These are phyloP conservation scores for Osmerus mordax DNA, from an alignment of 2,113 vertebrate species.

Conservation along the genomic window DNA sequence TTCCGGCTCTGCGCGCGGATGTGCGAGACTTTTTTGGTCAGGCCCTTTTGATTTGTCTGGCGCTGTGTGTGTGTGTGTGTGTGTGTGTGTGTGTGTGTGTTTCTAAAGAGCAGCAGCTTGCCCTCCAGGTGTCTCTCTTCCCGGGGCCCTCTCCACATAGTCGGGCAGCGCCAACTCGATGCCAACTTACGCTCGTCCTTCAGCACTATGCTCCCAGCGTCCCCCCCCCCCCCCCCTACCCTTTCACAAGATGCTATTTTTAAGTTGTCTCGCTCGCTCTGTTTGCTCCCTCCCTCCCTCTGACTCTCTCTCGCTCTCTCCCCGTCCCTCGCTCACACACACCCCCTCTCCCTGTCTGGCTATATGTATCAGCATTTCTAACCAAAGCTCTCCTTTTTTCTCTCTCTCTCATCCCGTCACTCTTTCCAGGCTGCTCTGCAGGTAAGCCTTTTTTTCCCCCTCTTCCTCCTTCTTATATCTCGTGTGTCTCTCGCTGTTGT, in stretches of 20 bases:
- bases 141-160: background rate
- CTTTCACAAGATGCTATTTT: slow-evolving; percentile 31
- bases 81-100: background rate
- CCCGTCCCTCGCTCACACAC: background rate
- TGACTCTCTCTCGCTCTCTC: slow-evolving; percentile 10
- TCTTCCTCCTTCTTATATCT: slow-evolving; percentile 10
- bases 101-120: background rate
- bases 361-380: slow-evolving; percentile 45
- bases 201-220: slow-evolving; percentile 20
- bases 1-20: background rate
- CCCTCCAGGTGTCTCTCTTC: background rate
- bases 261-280: background rate
- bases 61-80: background rate
- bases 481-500: slow-evolving; percentile 5
- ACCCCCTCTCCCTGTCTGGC: background rate
- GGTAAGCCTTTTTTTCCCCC: slow-evolving; percentile 74
- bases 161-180: slow-evolving; percentile 10
- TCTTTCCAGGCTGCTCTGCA: slow-evolving; percentile 82
- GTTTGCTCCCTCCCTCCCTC: slow-evolving; percentile 15
- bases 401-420: slow-evolving; percentile 35
- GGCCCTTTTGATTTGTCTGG: slow-evolving; percentile 2
- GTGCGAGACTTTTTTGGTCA: background rate
- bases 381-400: slow-evolving; percentile 51
- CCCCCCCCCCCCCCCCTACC: slow-evolving; percentile 9
- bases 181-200: slow-evolving; percentile 43